Evolutionary conservation across 2,113 vertebrate species (phyloP).

Genomic region (Oreochromis spilurus): DNA sequence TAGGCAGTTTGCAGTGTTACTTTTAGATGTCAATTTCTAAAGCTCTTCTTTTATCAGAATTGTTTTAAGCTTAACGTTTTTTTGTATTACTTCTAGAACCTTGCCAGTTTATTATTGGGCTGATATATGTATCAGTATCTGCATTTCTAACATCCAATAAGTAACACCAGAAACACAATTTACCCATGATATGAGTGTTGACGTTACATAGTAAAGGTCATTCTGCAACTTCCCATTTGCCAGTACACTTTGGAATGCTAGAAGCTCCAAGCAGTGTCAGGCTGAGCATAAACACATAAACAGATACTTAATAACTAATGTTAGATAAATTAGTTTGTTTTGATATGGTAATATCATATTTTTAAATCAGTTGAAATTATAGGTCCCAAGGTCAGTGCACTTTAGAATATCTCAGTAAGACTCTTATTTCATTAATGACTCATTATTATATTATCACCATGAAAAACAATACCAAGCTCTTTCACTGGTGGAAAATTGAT

Average conservation of each 20-base stretch:
- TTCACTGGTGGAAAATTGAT: neutral
- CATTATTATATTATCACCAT: neutral
- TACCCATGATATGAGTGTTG: neutral
- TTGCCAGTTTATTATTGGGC: neutral
- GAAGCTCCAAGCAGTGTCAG: neutral
- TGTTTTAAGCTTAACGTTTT: neutral
- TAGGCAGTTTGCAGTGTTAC: neutral
- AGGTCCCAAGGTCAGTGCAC: neutral
- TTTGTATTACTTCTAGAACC: neutral
- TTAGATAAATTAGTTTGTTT: neutral
- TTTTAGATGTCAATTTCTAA: neutral
- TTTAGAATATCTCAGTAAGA: neutral
- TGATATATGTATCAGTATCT: neutral
- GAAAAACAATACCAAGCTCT: neutral
- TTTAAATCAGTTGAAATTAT: neutral
- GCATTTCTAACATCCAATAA: neutral
- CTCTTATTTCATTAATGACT: neutral
- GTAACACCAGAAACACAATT: neutral
- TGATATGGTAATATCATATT: neutral
- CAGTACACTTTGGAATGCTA: neutral
- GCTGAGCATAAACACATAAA: neutral
- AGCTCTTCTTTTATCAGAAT: neutral
- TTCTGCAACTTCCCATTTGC: neutral
- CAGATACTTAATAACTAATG: neutral
- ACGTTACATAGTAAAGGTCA: neutral